phyloP scores from a whole-genome alignment of 2,797 vertebrate genomes.

The Alauda arvensis region DNA sequence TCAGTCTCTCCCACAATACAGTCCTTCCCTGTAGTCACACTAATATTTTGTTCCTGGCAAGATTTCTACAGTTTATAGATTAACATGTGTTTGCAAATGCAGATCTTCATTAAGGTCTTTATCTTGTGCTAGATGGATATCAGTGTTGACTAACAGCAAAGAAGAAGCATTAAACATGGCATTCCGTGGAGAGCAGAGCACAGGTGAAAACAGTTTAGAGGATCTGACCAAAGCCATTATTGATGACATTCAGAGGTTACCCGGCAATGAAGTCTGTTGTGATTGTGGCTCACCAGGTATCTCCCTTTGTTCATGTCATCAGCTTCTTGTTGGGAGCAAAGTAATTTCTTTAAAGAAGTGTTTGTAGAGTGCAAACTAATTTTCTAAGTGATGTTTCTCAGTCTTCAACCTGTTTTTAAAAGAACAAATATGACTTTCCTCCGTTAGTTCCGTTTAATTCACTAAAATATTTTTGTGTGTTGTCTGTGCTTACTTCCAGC shows the following conservation, averaged over 20 bases:
- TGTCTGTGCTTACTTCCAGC: slow-evolving; percentile 62
- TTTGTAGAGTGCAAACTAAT: slow-evolving; percentile 12
- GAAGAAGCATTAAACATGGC: slow-evolving; percentile 96
- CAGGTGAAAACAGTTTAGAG: slow-evolving; percentile 89
- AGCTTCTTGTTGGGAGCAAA: not conserved
- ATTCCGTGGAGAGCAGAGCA: slow-evolving; percentile 91
- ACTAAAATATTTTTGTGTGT: slow-evolving; percentile 60
- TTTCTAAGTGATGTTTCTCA: slow-evolving; percentile 13
- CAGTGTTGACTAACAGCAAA: slow-evolving; percentile 94
- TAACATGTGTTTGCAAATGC: slow-evolving; percentile 22
- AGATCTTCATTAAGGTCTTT: slow-evolving; percentile 47
- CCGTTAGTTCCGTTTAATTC: slow-evolving; percentile 13
- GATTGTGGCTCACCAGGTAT: slow-evolving; percentile 91
- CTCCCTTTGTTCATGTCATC: slow-evolving; percentile 47
- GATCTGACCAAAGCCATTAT: slow-evolving; percentile 96
- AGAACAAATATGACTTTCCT: slow-evolving; percentile 36
- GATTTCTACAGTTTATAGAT: not conserved
- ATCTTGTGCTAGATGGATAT: slow-evolving; percentile 86
- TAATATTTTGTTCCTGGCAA: not conserved
- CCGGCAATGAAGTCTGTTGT: slow-evolving; percentile 91
- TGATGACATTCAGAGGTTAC: slow-evolving; percentile 90
- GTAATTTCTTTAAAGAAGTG: not conserved
- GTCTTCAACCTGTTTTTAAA: slow-evolving; percentile 43
- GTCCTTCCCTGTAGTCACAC: not conserved
- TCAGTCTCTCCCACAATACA: not conserved